A percentile compares a stretch with the other conserved stretches of the same genome.
Conservation (phyloP, 2,888 invertebrate genomes). For the Belgica antarctica region DNA sequence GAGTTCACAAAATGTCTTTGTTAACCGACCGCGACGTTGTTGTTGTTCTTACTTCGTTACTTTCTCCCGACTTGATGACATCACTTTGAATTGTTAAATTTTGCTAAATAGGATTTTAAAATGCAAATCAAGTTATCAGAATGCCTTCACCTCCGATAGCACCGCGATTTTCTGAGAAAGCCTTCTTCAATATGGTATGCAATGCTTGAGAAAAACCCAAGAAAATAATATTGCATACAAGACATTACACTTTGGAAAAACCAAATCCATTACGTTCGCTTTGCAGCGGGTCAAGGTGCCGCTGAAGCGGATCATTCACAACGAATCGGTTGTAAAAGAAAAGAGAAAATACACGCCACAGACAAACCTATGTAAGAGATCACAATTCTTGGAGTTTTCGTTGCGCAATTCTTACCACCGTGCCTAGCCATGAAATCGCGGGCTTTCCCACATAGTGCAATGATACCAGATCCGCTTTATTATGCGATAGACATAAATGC, state of each 20-base stretch:
- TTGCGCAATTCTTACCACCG: slow-evolving; percentile 1
- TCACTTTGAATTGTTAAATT: slow-evolving; percentile 22
- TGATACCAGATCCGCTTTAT: slow-evolving; percentile 8
- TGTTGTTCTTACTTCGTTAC: slow-evolving; percentile 1
- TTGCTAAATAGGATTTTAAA: slow-evolving; percentile 9
- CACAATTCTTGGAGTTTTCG: slow-evolving; percentile 2
- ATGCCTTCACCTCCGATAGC: too few relatives aligned
- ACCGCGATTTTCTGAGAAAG: too few relatives aligned
- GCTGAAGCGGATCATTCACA: background rate
- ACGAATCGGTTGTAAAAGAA: background rate
- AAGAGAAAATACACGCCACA: background rate
- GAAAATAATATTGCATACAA: background rate
- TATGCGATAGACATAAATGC: background rate
- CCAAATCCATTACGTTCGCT: slow-evolving; percentile 20
- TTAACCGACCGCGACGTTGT: slow-evolving; percentile 12
- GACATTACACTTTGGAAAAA: slow-evolving; percentile 21
- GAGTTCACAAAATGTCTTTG: background rate
- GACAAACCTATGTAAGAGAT: background rate
- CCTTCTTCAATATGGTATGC: background rate
- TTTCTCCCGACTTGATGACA: slow-evolving; percentile 26
- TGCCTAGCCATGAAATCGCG: background rate
- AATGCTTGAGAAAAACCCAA: slow-evolving; percentile 2
- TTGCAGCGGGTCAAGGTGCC: slow-evolving; percentile 24
- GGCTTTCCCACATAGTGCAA: background rate
- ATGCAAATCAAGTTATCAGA: too few relatives aligned